Evolutionary conservation across 2,888 invertebrate species (phyloP).

Genomic region (Hofmannophila pseudospretella): DNA sequence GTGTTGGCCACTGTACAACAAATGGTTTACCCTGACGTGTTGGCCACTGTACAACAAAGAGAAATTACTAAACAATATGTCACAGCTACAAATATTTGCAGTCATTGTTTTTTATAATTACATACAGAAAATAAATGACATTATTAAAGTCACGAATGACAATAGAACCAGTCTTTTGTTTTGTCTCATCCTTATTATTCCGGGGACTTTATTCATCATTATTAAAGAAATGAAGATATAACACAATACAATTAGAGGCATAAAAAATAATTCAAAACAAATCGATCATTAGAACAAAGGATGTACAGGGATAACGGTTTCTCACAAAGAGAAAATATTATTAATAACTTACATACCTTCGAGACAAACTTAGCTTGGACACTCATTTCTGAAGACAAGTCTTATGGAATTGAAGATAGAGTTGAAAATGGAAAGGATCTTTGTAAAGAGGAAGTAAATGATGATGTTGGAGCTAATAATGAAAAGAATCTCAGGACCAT

Average conservation of each 20-base stretch:
- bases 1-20: too few relatives aligned
- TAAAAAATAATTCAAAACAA: slow-evolving; percentile 10
- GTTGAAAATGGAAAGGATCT: slow-evolving; percentile 10
- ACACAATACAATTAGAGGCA: slow-evolving; percentile 5
- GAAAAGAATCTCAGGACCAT: slow-evolving; percentile 52
- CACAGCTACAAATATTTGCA: too few relatives aligned
- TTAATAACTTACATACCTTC: slow-evolving; percentile 38
- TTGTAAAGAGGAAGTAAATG: slow-evolving; percentile 11
- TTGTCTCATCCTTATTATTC: too few relatives aligned
- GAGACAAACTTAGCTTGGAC: slow-evolving; percentile 14
- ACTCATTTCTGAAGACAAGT: not conserved
- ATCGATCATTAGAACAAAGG: slow-evolving; percentile 30
- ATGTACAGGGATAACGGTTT: slow-evolving; percentile 31
- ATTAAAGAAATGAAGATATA: slow-evolving; percentile 7
- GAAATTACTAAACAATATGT: too few relatives aligned
- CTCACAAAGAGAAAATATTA: slow-evolving; percentile 45
- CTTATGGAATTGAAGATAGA: slow-evolving; percentile 12
- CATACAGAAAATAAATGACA: too few relatives aligned
- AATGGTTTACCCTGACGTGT: too few relatives aligned
- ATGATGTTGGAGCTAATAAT: slow-evolving; percentile 42
- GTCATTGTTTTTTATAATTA: not conserved
- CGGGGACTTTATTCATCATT: too few relatives aligned
- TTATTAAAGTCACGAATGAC: too few relatives aligned
- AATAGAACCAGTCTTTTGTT: too few relatives aligned
- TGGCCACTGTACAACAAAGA: too few relatives aligned